Evolutionary conservation across 2,113 vertebrate genomes (phyloP).

Genomic region (Orycteropus afer): DNA sequence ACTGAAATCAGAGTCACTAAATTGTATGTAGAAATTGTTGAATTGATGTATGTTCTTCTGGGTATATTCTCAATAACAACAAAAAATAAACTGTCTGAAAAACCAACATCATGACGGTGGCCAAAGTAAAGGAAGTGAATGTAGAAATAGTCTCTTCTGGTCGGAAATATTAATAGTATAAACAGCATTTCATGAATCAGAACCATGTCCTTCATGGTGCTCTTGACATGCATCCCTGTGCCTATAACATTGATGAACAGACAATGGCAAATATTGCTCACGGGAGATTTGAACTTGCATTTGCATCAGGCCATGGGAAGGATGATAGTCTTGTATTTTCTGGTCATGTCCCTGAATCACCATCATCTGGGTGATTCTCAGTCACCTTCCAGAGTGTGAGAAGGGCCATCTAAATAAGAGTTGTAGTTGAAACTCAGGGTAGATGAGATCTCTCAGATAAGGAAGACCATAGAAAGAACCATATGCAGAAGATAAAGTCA

Average conservation of each 20-base stretch:
- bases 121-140: not conserved
- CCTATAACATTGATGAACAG: not conserved
- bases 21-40: not conserved
- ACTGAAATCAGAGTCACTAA: not conserved
- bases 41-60: not conserved
- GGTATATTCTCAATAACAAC: not conserved
- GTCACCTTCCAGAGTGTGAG: not conserved
- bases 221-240: not conserved
- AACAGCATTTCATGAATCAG: not conserved
- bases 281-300: conserved; percentile 9
- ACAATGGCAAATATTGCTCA: not conserved
- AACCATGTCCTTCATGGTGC: not conserved
- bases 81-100: not conserved
- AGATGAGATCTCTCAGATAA: too few species aligned
- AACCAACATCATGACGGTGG: not conserved
- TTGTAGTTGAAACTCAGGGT: not conserved
- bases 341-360: not conserved
- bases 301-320: not conserved
- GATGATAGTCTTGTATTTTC: not conserved
- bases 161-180: not conserved
- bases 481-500: not conserved
- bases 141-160: not conserved
- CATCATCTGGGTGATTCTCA: conserved; percentile 35
- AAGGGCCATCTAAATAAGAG: not conserved
- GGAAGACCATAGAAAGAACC: not conserved